Percentiles rank a stretch among this genome's conserved stretches.
phyloP scores from a whole-genome alignment of 2,113 vertebrate species.

The Epinephelus cyanopodus region DNA sequence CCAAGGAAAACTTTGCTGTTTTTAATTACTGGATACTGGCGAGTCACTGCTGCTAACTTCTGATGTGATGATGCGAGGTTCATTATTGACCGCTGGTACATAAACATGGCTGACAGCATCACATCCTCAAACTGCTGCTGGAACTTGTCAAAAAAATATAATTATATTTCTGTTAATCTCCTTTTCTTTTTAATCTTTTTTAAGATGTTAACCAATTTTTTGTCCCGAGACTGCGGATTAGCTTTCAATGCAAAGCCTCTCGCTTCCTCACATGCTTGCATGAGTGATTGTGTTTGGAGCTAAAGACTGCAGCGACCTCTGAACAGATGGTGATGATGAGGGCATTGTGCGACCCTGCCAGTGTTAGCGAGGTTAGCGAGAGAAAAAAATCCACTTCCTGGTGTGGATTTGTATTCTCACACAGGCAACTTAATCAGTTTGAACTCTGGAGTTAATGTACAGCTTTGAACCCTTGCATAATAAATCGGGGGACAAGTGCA shows the following conservation, averaged over 20 bases:
- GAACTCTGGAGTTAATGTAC: constrained; percentile 55
- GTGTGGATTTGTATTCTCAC: neutral
- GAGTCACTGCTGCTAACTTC: neutral
- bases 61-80: neutral
- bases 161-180: neutral
- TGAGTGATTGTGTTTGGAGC: neutral
- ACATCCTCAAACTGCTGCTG: neutral
- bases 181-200: neutral
- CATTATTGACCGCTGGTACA: neutral
- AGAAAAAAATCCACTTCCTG: constrained; percentile 6
- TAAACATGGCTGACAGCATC: too few relatives aligned
- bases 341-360: neutral
- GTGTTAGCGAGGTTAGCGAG: constrained; percentile 6
- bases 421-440: constrained; percentile 37
- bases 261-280: neutral
- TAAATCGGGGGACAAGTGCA: constrained; percentile 56
- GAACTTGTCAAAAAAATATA: neutral
- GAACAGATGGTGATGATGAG: constrained; percentile 26
- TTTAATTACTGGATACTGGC: neutral
- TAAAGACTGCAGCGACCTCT: neutral
- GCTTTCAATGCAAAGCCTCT: neutral
- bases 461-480: constrained; percentile 57
- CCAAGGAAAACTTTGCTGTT: neutral
- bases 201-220: neutral
- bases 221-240: neutral